Evolutionary conservation across 2,888 invertebrate genomes (phyloP).

Genomic region (Campopleginae sp.): DNA sequence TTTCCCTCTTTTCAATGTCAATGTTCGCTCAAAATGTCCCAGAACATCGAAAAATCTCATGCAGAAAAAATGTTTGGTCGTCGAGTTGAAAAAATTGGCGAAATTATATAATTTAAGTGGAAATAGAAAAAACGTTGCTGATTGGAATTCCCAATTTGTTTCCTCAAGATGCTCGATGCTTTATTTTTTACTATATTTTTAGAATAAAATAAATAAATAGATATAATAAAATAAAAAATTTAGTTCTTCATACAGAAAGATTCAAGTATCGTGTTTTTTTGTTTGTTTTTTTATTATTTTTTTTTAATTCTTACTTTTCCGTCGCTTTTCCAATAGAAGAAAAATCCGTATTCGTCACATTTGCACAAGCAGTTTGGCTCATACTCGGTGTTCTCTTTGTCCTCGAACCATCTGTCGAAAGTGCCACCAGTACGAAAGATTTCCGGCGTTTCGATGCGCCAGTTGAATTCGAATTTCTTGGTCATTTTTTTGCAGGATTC

Average conservation of each 20-base stretch:
- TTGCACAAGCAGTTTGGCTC: conserved; percentile 86
- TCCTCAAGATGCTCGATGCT: no score
- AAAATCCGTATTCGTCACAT: conserved; percentile 88
- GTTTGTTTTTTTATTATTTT: conserved; percentile 43
- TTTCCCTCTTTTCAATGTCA: no score
- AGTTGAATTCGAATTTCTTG: conserved; percentile 89
- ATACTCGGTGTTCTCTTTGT: conserved; percentile 86
- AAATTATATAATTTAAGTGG: no score
- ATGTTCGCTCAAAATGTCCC: no score
- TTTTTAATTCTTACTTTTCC: conserved; percentile 81
- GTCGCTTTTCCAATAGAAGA: conserved; percentile 88
- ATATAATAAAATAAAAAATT: not conserved
- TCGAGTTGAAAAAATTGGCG: no score
- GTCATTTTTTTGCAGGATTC: conserved; percentile 84
- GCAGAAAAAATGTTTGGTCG: no score
- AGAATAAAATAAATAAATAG: no score
- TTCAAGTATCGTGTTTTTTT: not conserved
- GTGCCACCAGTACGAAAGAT: conserved; percentile 86
- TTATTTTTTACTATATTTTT: not conserved
- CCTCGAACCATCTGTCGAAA: conserved; percentile 89
- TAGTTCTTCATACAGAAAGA: no score
- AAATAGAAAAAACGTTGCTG: no score
- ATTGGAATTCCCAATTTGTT: not conserved
- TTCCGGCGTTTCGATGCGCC: conserved; percentile 87
- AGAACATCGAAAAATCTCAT: no score